These are phyloP conservation scores for Cochlearius cochlearius DNA, from an alignment of 2,113 vertebrate genomes.

Conservation along the genomic window DNA sequence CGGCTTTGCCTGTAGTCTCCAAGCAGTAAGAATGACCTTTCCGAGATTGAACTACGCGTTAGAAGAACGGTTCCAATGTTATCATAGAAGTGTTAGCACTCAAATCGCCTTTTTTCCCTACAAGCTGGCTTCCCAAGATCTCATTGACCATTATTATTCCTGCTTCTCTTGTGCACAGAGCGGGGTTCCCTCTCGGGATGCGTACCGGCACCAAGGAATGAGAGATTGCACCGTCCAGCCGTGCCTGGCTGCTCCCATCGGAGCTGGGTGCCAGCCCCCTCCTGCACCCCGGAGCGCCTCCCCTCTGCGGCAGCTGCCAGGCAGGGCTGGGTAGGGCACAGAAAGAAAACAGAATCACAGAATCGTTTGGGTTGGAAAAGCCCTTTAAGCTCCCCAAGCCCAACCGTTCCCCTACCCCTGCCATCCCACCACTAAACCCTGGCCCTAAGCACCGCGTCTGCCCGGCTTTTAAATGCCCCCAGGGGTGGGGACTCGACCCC, in stretches of 20 bases:
- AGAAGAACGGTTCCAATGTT: not conserved
- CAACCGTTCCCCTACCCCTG: no score
- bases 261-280: not conserved
- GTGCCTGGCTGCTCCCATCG: accelerated
- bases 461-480: no score
- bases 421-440: no score
- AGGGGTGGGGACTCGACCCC: no score
- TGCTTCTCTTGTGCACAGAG: not conserved
- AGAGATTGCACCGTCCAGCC: not conserved
- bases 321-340: not conserved
- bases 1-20: not conserved
- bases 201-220: not conserved
- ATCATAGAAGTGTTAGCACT: not conserved
- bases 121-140: not conserved
- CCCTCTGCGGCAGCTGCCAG: not conserved
- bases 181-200: not conserved
- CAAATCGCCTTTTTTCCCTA: not conserved
- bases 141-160: not conserved
- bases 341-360: not conserved
- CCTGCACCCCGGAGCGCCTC: not conserved
- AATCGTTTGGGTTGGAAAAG: no score
- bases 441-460: no score
- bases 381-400: no score
- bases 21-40: not conserved
- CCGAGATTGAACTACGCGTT: not conserved